phyloP scores from a whole-genome alignment of 2,888 invertebrate species.

The Lepidochitona cinerea region DNA sequence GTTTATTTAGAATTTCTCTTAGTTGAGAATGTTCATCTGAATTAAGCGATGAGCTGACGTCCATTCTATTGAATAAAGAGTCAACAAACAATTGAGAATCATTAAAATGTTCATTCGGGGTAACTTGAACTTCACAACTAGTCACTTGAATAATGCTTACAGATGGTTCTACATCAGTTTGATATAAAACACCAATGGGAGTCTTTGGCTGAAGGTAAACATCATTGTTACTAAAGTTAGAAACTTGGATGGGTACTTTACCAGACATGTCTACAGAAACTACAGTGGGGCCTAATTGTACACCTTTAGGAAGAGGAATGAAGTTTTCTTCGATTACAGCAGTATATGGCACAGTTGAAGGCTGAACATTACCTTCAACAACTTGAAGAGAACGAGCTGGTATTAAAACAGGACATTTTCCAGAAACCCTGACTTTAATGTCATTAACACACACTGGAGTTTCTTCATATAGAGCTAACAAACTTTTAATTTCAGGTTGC shows the following conservation, averaged over 20 bases:
- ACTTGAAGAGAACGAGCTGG: background rate
- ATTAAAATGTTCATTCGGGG: background rate
- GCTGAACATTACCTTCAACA: background rate
- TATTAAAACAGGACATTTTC: background rate
- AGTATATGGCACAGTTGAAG: background rate
- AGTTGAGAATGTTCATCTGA: background rate
- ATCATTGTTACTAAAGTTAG: background rate
- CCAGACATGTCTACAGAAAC: background rate
- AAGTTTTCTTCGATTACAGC: background rate
- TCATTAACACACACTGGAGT: background rate
- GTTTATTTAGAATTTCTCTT: background rate
- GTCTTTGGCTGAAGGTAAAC: background rate
- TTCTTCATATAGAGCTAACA: constrained; percentile 1
- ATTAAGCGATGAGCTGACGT: background rate
- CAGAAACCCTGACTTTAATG: background rate
- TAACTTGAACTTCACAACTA: background rate
- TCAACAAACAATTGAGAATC: background rate
- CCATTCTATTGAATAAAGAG: background rate
- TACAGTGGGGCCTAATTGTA: background rate
- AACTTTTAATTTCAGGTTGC: background rate
- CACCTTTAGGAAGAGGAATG: background rate
- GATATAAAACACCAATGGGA: background rate
- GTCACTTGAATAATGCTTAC: background rate
- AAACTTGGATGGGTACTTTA: background rate
- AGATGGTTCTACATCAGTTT: background rate